A percentile compares a stretch with the other conserved stretches of the same genome.
These are phyloP conservation scores for Eupsilia transversa DNA, from an alignment of 2,888 invertebrate genomes.

Conservation along the genomic window DNA sequence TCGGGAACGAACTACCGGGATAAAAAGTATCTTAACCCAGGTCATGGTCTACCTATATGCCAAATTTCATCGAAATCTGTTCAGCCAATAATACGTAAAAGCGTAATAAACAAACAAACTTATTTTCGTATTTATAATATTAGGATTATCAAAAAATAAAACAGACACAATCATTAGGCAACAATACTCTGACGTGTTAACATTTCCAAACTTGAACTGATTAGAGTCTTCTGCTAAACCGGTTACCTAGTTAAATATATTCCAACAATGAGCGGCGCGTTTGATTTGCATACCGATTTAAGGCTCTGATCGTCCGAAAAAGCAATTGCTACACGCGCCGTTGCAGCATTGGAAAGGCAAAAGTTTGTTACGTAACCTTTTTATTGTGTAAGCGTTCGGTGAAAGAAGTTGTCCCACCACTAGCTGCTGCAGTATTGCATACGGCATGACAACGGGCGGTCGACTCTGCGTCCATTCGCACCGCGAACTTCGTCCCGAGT, in stretches of 20 bases:
- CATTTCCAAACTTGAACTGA: slow-evolving; percentile 56
- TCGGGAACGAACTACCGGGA: no score
- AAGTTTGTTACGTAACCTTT: slow-evolving; percentile 80
- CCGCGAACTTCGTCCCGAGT: slow-evolving; percentile 56
- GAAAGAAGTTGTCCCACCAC: slow-evolving; percentile 83
- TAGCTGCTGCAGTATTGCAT: slow-evolving; percentile 82
- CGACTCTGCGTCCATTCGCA: slow-evolving; percentile 70
- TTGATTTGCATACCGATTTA: slow-evolving; percentile 54
- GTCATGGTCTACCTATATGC: no score
- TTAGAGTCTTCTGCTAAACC: slow-evolving; percentile 44
- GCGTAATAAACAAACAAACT: no score
- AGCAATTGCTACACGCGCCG: slow-evolving; percentile 77
- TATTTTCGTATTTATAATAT: no score
- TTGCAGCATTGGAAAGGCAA: slow-evolving; percentile 86
- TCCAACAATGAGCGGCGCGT: slow-evolving; percentile 33
- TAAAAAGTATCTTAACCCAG: no score
- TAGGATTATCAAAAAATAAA: neutral
- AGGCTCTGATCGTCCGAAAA: slow-evolving; percentile 68
- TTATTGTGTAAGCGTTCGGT: slow-evolving; percentile 85
- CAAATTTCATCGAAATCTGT: no score
- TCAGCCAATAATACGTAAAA: no score
- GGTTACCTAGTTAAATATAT: slow-evolving; percentile 53
- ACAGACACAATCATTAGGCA: slow-evolving; percentile 8
- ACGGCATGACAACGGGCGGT: slow-evolving; percentile 76
- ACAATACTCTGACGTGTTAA: neutral